These are phyloP conservation scores for Nasonia oneida DNA, from an alignment of 2,888 invertebrate genomes.

Conservation along the genomic window DNA sequence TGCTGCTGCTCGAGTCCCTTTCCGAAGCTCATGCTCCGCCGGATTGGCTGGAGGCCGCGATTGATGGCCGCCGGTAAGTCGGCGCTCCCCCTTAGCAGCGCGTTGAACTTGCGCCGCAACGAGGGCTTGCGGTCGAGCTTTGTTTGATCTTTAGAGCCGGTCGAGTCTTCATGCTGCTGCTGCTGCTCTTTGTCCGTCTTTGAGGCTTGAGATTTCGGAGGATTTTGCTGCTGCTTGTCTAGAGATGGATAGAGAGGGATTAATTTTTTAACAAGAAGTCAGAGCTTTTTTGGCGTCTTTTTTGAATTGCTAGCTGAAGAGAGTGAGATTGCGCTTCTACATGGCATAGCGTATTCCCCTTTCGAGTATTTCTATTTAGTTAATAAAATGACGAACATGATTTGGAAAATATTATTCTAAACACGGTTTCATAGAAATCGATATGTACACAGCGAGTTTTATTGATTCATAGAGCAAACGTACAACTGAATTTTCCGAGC, in stretches of 20 bases:
- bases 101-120: constrained; percentile 72
- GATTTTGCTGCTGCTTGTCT: constrained; percentile 34
- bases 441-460: background rate
- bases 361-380: too few species aligned
- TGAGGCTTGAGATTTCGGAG: constrained; percentile 31
- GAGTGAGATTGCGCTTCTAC: background rate
- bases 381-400: too few species aligned
- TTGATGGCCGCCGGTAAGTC: constrained; percentile 76
- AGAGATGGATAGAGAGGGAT: background rate
- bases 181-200: constrained; percentile 11
- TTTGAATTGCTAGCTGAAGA: background rate
- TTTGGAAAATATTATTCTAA: background rate
- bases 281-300: background rate
- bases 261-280: background rate
- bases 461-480: background rate
- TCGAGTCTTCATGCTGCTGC: background rate
- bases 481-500: background rate
- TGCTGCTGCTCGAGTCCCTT: constrained; percentile 71
- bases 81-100: constrained; percentile 72
- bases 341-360: too few species aligned
- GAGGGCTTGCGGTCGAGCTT: constrained; percentile 72
- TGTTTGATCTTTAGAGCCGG: background rate
- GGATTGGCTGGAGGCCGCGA: constrained; percentile 74
- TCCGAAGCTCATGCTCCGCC: constrained; percentile 75
- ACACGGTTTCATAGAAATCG: background rate